phyloP scores from a whole-genome alignment of 2,888 invertebrate species.

The Ichneumoninae sp. region DNA sequence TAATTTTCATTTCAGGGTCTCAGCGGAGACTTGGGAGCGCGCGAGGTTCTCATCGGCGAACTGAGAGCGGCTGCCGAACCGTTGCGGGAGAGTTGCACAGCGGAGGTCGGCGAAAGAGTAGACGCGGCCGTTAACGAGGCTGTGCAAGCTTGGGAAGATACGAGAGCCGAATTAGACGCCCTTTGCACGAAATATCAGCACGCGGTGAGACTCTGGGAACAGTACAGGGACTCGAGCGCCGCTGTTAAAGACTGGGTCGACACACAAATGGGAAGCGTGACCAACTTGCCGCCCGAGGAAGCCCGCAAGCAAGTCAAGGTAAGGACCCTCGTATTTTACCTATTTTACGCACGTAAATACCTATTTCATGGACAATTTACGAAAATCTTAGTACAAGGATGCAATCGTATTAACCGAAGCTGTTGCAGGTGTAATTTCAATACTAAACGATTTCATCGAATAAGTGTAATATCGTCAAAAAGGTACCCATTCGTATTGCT shows the following conservation, averaged over 20 bases:
- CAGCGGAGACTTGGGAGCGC: constrained; percentile 90
- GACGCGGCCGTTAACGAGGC: constrained; percentile 92
- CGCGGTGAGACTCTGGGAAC: constrained; percentile 92
- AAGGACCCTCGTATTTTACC: constrained; percentile 74
- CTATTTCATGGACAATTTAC: neutral
- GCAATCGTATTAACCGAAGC: too few species aligned
- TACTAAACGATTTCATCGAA: neutral
- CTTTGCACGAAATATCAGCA: constrained; percentile 92
- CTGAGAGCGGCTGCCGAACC: constrained; percentile 90
- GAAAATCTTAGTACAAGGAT: too few species aligned
- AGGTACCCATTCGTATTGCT: neutral
- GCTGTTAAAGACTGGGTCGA: constrained; percentile 91
- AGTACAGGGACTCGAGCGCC: constrained; percentile 92
- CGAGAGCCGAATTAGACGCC: constrained; percentile 90
- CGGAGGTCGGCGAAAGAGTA: constrained; percentile 90
- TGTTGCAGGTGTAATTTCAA: neutral
- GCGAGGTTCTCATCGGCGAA: constrained; percentile 90
- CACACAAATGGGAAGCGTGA: constrained; percentile 90
- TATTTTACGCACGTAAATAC: neutral
- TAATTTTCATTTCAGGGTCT: constrained; percentile 85
- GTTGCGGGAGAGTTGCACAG: constrained; percentile 89
- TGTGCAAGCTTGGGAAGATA: constrained; percentile 92
- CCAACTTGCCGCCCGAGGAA: constrained; percentile 89
- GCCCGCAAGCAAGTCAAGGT: constrained; percentile 91
- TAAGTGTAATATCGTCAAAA: neutral